Conservation (phyloP, 2,113 vertebrate species). For the Leptobrachium leishanense region DNA sequence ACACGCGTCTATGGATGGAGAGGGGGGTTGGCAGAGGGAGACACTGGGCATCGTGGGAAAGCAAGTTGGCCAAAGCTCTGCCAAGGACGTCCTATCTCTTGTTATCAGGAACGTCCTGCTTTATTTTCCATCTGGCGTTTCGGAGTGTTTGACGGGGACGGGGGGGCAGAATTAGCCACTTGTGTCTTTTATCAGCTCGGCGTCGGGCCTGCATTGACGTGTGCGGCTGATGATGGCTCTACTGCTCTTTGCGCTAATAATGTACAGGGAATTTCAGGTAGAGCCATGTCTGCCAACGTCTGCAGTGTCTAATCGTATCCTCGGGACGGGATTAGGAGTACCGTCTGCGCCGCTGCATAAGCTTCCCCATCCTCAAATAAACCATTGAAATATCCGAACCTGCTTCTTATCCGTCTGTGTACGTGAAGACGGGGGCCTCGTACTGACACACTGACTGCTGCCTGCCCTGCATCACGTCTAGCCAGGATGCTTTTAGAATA, state of each 20-base stretch:
- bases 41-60: slow-evolving; percentile 38
- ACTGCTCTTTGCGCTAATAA: background rate
- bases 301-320: background rate
- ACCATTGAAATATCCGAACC: background rate
- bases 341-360: background rate
- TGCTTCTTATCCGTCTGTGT: too few relatives aligned
- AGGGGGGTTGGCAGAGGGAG: background rate
- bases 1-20: background rate
- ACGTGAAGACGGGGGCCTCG: too few relatives aligned
- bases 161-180: slow-evolving; percentile 25
- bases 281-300: background rate
- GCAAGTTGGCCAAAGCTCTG: background rate
- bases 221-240: background rate
- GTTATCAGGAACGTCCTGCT: slow-evolving; percentile 34
- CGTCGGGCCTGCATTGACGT: background rate
- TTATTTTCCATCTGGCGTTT: slow-evolving; percentile 42
- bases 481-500: too few relatives aligned
- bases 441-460: too few relatives aligned
- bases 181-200: slow-evolving; percentile 38
- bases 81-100: slow-evolving; percentile 19
- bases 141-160: slow-evolving; percentile 3
- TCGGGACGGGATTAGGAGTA: background rate
- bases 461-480: too few relatives aligned
- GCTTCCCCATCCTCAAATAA: background rate
- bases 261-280: background rate